These are phyloP conservation scores for Leptopilina clavipes DNA, from an alignment of 1,140 invertebrate genomes.

Conservation along the genomic window DNA sequence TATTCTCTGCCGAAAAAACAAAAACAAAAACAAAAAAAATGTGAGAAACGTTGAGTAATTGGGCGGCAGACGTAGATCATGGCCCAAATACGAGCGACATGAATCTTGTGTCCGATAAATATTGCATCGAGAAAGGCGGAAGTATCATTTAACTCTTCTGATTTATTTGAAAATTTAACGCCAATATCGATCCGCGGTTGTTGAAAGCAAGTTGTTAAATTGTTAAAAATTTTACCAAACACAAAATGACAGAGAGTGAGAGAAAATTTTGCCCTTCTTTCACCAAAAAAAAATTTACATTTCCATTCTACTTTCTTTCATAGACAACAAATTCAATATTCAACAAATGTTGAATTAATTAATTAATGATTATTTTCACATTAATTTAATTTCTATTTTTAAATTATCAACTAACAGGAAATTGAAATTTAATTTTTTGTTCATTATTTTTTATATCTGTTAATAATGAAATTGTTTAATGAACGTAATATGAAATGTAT, in stretches of 20 bases:
- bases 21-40: background rate
- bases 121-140: slow-evolving; percentile 21
- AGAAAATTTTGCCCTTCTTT: too few species aligned
- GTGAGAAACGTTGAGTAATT: background rate
- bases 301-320: too few species aligned
- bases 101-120: slow-evolving; percentile 23
- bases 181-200: background rate
- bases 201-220: background rate
- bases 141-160: slow-evolving; percentile 28
- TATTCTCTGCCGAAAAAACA: background rate
- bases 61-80: background rate
- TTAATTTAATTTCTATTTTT: too few species aligned
- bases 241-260: background rate
- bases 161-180: slow-evolving; percentile 21
- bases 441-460: too few species aligned
- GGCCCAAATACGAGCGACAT: background rate
- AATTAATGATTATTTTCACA: too few species aligned
- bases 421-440: too few species aligned
- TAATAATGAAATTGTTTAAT: too few species aligned
- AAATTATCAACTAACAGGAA: too few species aligned
- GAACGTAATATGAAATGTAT: background rate
- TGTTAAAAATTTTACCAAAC: slow-evolving; percentile 5
- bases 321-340: too few species aligned
- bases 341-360: too few species aligned
- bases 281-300: background rate